phyloP scores from a whole-genome alignment of 2,113 vertebrate species.

The Odocoileus virginianus region DNA sequence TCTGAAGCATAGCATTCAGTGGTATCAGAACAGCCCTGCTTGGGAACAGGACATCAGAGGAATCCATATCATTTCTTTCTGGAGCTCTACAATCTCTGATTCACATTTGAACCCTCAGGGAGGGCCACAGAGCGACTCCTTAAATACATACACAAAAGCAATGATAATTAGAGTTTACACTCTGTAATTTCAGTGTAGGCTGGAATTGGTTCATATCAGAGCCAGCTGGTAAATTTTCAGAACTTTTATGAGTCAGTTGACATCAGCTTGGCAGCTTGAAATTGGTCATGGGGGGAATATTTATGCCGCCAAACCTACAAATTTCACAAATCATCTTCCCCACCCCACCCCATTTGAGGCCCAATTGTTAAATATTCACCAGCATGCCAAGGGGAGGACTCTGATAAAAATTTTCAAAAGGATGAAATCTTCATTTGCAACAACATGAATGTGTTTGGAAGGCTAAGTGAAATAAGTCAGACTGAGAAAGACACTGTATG shows the following conservation, averaged over 20 bases:
- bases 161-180: conserved; percentile 35
- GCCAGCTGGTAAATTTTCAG: conserved; percentile 38
- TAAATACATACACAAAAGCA: neutral
- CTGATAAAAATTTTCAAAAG: neutral
- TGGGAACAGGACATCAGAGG: neutral
- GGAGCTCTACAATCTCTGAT: neutral
- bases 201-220: neutral
- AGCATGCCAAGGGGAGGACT: neutral
- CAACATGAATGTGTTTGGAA: neutral
- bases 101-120: neutral
- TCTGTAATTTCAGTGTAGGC: conserved; percentile 15
- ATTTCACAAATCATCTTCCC: neutral
- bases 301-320: neutral
- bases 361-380: neutral
- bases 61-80: neutral
- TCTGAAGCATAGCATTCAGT: neutral
- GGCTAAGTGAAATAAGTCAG: neutral
- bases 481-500: neutral
- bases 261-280: conserved; percentile 8
- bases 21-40: neutral
- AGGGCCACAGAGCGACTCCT: neutral
- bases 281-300: neutral
- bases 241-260: conserved; percentile 49
- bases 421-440: neutral
- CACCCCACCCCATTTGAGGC: neutral